Evolutionary conservation across 2,888 invertebrate species (phyloP).

Genomic region (Oligia fasciuncula): DNA sequence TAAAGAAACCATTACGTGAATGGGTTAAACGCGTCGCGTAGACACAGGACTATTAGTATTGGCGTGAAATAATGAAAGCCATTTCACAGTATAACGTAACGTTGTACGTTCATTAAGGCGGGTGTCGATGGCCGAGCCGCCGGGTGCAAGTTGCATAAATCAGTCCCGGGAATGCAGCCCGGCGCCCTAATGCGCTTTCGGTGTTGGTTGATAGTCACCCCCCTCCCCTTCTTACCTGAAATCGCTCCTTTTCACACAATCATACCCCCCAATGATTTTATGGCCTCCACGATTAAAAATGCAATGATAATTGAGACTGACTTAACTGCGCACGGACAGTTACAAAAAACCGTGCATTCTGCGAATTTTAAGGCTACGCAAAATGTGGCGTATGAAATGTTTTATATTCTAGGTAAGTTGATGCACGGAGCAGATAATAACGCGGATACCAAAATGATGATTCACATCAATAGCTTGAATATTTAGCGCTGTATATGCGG

Average conservation of each 20-base stretch:
- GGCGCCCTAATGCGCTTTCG: conserved; percentile 89
- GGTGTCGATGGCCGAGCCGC: conserved; percentile 84
- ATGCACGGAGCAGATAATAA: conserved; percentile 58
- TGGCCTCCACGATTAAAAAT: conserved; percentile 51
- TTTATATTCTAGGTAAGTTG: conserved; percentile 54
- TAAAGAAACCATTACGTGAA: conserved; percentile 65
- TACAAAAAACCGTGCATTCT: conserved; percentile 45
- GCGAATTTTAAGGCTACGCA: conserved; percentile 41
- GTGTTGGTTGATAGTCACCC: conserved; percentile 86
- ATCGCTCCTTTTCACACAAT: conserved; percentile 69
- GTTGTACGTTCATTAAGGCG: conserved; percentile 87
- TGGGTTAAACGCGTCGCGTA: conserved; percentile 72
- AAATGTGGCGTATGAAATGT: conserved; percentile 18
- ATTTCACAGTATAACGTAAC: conserved; percentile 85
- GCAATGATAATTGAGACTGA: conserved; percentile 66
- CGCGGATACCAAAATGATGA: conserved; percentile 55
- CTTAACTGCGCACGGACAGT: conserved; percentile 36
- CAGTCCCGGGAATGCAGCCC: conserved; percentile 85
- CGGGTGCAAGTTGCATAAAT: conserved; percentile 87
- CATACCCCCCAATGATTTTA: conserved; percentile 62
- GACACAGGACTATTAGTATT: conserved; percentile 82
- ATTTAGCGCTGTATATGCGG: conserved; percentile 30
- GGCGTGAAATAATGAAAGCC: conserved; percentile 86
- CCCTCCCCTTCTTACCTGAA: conserved; percentile 70
- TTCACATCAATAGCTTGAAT: conserved; percentile 48